phyloP scores from a whole-genome alignment of 2,797 vertebrate genomes.

The Catharus ustulatus region DNA sequence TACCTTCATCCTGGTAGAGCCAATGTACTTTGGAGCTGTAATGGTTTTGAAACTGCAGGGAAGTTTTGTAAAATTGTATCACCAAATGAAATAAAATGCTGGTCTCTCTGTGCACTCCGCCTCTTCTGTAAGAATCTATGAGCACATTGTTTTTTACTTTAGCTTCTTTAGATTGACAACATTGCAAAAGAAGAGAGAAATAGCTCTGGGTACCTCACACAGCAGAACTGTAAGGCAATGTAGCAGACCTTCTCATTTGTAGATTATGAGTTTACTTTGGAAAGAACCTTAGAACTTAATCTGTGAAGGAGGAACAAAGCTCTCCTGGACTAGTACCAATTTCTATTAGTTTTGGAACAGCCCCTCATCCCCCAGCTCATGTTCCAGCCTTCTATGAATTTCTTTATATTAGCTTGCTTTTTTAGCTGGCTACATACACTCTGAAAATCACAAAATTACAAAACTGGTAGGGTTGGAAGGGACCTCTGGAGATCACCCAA shows the following conservation, averaged over 20 bases:
- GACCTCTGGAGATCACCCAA: neutral
- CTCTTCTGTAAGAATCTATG: neutral
- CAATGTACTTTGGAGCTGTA: fast-evolving
- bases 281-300: neutral
- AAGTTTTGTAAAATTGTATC: neutral
- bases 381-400: neutral
- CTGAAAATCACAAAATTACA: neutral
- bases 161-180: neutral
- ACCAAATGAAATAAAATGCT: neutral
- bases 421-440: neutral
- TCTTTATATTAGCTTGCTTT: neutral
- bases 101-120: neutral
- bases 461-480: neutral
- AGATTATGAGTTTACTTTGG: neutral
- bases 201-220: neutral
- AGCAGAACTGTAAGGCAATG: neutral
- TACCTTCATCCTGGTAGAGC: neutral
- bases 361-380: fast-evolving
- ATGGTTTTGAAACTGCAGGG: neutral
- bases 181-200: neutral
- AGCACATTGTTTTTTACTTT: neutral
- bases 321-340: neutral
- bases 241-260: neutral
- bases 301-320: neutral
- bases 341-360: neutral